A percentile compares a stretch with the other conserved stretches of the same genome.
Conservation (phyloP, 2,888 invertebrate species). For the Napeogenes inachia region DNA sequence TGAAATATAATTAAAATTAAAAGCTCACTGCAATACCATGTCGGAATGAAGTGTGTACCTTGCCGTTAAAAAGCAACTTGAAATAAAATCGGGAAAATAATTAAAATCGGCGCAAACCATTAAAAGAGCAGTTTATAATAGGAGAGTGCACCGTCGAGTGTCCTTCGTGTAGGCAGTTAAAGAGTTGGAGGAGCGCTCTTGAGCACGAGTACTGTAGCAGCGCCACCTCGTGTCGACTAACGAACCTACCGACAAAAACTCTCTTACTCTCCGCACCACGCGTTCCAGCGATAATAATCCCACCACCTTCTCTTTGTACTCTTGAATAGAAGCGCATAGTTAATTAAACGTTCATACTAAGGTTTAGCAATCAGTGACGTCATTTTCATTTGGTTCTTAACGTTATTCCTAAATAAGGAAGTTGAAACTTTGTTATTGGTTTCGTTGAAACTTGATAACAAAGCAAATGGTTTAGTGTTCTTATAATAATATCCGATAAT, state of each 20-base stretch:
- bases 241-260: conserved; percentile 72
- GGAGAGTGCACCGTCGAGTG: conserved; percentile 71
- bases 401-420: conserved; percentile 8
- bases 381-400: conserved; percentile 14
- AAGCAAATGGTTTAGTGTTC: conserved; percentile 34
- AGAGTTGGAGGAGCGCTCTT: conserved; percentile 74
- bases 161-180: conserved; percentile 77
- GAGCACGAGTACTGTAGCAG: conserved; percentile 69
- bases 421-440: conserved; percentile 11
- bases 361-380: conserved; percentile 31
- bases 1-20: conserved; percentile 22
- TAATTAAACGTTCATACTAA: conserved; percentile 36
- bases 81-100: conserved; percentile 63
- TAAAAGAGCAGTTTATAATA: conserved; percentile 77
- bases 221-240: conserved; percentile 70
- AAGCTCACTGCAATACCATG: conserved; percentile 17
- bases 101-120: conserved; percentile 73
- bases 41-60: conserved; percentile 25
- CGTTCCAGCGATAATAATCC: conserved; percentile 36
- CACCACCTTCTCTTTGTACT: conserved; percentile 44
- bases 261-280: conserved; percentile 41
- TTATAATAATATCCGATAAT: conserved; percentile 39
- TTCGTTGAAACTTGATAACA: conserved; percentile 24
- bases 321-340: conserved; percentile 43
- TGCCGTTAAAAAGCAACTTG: conserved; percentile 40